phyloP scores from a whole-genome alignment of 2,113 vertebrate species.

The Odocoileus virginianus region DNA sequence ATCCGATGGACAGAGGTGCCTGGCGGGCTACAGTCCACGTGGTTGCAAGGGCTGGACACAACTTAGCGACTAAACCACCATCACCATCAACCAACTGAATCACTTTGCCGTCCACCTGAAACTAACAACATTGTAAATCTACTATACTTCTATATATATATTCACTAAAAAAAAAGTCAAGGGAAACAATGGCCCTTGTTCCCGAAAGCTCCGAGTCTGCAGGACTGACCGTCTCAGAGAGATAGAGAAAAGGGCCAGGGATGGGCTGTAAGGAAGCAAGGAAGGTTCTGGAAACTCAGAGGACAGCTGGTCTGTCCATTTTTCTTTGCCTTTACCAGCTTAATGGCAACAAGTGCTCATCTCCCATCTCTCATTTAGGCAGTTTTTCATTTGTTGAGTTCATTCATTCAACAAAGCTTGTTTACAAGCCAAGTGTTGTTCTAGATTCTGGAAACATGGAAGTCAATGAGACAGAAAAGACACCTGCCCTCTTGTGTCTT shows the following conservation, averaged over 20 bases:
- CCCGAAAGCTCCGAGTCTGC: not conserved
- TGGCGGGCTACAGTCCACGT: not conserved
- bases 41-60: not conserved
- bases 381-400: not conserved
- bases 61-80: not conserved
- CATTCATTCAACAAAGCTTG: not conserved
- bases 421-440: not conserved
- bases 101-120: not conserved
- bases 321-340: not conserved
- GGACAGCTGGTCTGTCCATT: not conserved
- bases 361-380: not conserved
- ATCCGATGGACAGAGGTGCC: not conserved
- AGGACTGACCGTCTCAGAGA: rapidly evolving
- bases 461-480: not conserved
- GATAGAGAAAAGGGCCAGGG: not conserved
- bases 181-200: not conserved
- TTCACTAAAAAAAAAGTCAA: not conserved
- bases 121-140: not conserved
- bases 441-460: not conserved
- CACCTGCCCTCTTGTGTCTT: not conserved
- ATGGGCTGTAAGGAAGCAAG: not conserved
- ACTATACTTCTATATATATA: not conserved
- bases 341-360: not conserved
- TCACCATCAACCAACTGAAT: not conserved
- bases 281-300: not conserved